Evolutionary conservation across 2,888 invertebrate species (phyloP).

Genomic region (Chromoteleia sp.): DNA sequence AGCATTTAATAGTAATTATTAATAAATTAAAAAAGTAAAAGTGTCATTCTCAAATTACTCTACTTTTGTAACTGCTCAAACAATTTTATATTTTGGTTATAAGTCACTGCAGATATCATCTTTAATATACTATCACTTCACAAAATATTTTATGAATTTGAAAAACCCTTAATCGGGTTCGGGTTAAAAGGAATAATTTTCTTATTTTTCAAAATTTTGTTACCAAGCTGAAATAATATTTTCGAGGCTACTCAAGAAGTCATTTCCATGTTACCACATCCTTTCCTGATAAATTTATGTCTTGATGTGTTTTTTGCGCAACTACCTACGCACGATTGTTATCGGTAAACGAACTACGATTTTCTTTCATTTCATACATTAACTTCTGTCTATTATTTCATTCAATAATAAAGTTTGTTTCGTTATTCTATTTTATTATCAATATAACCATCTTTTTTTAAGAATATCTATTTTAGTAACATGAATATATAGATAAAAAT

Average conservation of each 20-base stretch:
- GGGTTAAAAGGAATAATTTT: neutral
- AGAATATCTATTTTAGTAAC: too few species aligned
- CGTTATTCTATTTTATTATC: conserved; percentile 22
- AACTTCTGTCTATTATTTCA: conserved; percentile 31
- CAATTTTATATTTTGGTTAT: too few species aligned
- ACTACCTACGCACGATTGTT: conserved; percentile 56
- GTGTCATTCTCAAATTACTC: too few species aligned
- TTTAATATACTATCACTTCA: too few species aligned
- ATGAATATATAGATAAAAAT: neutral
- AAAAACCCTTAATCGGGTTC: too few species aligned
- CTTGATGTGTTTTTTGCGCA: conserved; percentile 46
- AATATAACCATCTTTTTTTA: neutral
- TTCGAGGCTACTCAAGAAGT: conserved; percentile 23
- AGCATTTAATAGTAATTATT: too few species aligned
- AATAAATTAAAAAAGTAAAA: too few species aligned
- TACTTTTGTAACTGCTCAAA: too few species aligned
- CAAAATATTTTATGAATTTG: too few species aligned
- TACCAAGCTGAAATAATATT: conserved; percentile 1
- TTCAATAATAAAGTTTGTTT: conserved; percentile 25
- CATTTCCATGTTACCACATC: conserved; percentile 50
- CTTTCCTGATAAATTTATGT: conserved; percentile 53
- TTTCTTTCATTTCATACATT: conserved; percentile 42
- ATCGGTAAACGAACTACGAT: conserved; percentile 45
- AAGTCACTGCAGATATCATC: too few species aligned
- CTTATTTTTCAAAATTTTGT: neutral